Conservation (phyloP, 2,113 vertebrate species). For the Lophochroa leadbeateri region DNA sequence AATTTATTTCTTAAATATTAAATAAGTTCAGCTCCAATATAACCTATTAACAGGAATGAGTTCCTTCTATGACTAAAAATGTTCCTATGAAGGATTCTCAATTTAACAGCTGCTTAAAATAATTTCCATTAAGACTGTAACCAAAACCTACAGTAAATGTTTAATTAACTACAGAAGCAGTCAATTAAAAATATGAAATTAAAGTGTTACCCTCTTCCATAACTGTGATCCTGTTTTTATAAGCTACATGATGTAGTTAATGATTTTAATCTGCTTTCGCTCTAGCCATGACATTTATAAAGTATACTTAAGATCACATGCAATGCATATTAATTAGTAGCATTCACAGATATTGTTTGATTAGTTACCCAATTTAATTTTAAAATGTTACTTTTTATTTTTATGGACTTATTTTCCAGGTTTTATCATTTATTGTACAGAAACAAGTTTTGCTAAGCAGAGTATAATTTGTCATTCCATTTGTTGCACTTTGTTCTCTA, state of each 20-base stretch:
- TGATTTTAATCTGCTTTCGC: constrained; percentile 40
- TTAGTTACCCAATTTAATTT: not conserved
- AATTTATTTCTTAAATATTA: not conserved
- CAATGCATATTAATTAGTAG: constrained; percentile 29
- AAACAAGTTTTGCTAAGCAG: not conserved
- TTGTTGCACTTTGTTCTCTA: not conserved
- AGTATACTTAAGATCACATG: constrained; percentile 27
- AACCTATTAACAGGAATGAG: not conserved
- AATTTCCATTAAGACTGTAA: constrained; percentile 56
- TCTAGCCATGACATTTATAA: constrained; percentile 59
- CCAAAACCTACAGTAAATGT: constrained; percentile 37
- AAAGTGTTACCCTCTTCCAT: constrained; percentile 50
- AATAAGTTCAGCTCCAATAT: not conserved
- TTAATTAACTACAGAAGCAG: constrained; percentile 70
- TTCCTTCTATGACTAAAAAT: not conserved
- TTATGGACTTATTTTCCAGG: not conserved
- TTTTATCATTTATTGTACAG: not conserved
- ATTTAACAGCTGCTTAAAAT: constrained; percentile 61
- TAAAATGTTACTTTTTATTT: not conserved
- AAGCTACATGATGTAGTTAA: constrained; percentile 37
- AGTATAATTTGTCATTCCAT: not conserved
- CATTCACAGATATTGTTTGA: not conserved
- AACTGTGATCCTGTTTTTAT: constrained; percentile 34
- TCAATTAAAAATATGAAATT: constrained; percentile 67
- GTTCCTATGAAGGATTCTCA: not conserved